phyloP scores from a whole-genome alignment of 2,888 invertebrate species.

The Parnassius mnemosyne region DNA sequence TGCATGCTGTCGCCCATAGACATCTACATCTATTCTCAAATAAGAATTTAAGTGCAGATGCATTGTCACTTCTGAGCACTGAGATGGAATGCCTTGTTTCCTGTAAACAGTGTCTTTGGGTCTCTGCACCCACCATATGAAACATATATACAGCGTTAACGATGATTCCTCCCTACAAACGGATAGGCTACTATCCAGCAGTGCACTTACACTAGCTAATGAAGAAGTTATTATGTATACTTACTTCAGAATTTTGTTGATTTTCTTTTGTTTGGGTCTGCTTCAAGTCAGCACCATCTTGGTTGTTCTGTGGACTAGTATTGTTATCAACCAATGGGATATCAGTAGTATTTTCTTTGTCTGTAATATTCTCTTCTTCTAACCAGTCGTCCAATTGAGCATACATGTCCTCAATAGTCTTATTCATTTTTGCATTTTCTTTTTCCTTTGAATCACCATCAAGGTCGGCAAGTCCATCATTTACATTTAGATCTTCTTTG shows the following conservation, averaged over 20 bases:
- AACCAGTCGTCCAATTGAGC: constrained; percentile 26
- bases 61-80: too few relatives aligned
- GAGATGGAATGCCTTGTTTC: too few relatives aligned
- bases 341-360: background rate
- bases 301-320: background rate
- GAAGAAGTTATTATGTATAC: background rate
- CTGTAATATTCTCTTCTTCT: constrained; percentile 14
- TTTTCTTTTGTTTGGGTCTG: background rate
- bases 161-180: too few relatives aligned
- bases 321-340: background rate
- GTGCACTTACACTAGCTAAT: too few relatives aligned
- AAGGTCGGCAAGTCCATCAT: background rate
- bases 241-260: background rate
- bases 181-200: too few relatives aligned
- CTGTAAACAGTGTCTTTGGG: too few relatives aligned
- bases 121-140: too few relatives aligned
- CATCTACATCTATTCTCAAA: too few relatives aligned
- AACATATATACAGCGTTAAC: too few relatives aligned
- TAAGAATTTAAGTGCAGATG: too few relatives aligned
- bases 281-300: background rate
- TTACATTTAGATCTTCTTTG: constrained; percentile 1
- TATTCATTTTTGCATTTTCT: background rate
- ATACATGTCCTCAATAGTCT: constrained; percentile 9
- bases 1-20: too few relatives aligned
- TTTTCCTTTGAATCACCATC: constrained; percentile 1